Evolutionary conservation across 2,113 vertebrate species (phyloP).

Genomic region (Cepphus grylle): DNA sequence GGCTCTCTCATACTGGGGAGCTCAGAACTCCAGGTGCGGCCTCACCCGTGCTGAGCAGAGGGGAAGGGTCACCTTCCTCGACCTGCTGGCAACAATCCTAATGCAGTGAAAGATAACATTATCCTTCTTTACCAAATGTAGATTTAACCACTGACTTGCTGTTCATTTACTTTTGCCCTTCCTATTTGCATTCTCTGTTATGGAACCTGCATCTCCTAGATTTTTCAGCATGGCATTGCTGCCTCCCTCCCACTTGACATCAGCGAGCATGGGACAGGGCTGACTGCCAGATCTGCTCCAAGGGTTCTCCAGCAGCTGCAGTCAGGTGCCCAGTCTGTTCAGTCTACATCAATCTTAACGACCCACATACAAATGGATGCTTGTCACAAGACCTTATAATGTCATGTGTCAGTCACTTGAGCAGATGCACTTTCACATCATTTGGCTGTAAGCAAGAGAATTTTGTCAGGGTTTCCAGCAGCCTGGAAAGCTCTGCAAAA

Average conservation of each 20-base stretch:
- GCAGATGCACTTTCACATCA: neutral
- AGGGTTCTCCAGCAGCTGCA: neutral
- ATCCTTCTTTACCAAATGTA: neutral
- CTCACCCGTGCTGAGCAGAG: neutral
- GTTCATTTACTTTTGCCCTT: neutral
- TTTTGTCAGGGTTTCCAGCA: neutral
- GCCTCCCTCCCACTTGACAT: neutral
- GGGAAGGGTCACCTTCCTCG: neutral
- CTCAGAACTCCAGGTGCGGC: neutral
- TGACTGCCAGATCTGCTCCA: neutral
- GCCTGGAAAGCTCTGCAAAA: neutral
- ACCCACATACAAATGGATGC: neutral
- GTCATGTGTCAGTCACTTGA: neutral
- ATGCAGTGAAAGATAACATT: neutral
- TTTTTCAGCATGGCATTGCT: neutral
- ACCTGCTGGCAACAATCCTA: neutral
- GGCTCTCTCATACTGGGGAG: neutral
- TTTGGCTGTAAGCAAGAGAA: neutral
- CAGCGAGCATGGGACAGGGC: too few relatives aligned
- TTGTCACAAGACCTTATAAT: neutral
- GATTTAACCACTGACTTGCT: neutral
- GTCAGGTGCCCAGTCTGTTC: neutral
- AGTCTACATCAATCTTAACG: neutral
- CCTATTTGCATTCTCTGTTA: neutral
- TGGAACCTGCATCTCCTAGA: neutral